Evolutionary conservation across 2,888 invertebrate species (phyloP).

Genomic region (Eledone cirrhosa): DNA sequence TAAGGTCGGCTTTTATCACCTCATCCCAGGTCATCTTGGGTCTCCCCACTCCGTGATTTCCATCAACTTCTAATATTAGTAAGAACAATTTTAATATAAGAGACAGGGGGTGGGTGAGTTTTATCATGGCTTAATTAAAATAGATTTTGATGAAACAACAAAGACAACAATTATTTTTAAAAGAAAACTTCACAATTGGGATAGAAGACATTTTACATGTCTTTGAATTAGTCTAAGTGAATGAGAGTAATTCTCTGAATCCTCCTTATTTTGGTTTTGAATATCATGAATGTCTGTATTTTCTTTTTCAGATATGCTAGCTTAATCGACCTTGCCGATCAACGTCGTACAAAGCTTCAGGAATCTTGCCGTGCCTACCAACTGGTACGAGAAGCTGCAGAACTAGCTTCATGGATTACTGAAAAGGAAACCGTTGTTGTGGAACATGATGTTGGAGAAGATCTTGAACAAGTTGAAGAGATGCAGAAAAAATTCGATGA

Average conservation of each 20-base stretch:
- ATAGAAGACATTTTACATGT: background rate
- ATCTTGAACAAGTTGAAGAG: slow-evolving; percentile 97
- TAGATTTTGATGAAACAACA: no score
- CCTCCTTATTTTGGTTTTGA: background rate
- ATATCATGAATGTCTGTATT: no score
- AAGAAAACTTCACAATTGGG: background rate
- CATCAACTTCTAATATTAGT: no score
- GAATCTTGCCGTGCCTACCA: slow-evolving; percentile 99
- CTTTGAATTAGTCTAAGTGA: background rate
- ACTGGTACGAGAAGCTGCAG: slow-evolving; percentile 96
- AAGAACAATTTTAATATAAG: no score
- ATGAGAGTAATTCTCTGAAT: background rate
- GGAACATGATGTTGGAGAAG: slow-evolving; percentile 96
- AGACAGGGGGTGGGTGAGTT: no score
- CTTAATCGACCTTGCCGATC: slow-evolving; percentile 84
- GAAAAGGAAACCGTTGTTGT: slow-evolving; percentile 98
- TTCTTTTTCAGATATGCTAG: slow-evolving; percentile 77
- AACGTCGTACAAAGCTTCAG: slow-evolving; percentile 93
- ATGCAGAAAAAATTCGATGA: slow-evolving; percentile 99
- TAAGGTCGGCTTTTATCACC: no score
- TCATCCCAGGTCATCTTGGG: no score
- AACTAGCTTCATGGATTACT: slow-evolving; percentile 96
- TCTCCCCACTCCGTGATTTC: no score
- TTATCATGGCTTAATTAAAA: no score
- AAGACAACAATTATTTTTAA: no score